Evolutionary conservation across 2,888 invertebrate species (phyloP), one percentile per base, ranked within the genome.

Genomic region (Ischnus inquisitorius): DNA sequence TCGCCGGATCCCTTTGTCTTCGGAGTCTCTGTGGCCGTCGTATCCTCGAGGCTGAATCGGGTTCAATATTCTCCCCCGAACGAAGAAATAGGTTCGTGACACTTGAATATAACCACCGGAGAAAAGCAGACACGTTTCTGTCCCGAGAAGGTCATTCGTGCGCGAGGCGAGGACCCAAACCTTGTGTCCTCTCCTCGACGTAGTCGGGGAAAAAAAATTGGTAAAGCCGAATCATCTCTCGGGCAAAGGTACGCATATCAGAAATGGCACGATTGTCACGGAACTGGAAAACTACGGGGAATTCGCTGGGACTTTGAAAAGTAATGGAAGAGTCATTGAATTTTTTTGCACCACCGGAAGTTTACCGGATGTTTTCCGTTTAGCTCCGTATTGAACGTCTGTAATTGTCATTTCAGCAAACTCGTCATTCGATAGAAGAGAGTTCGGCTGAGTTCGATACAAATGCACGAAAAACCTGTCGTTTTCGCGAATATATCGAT

Each of bases 11-110:
- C 43, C 60, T 72, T 72, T 72, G 72, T 72, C 46, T 64, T 34
- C 41, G 48, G 25, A 41, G 34, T 25, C 60, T 65, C 19, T 71
- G 41, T 39, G 51, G 51, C 64, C 28, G 51, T 71, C 34, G 28
- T 72, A 43, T 12, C 41, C 48, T 25, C 43, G 51, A 3, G 16
- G 71, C 0, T 48, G 57, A 62, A 67, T 62, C 54, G 54, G 79
- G 79, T 83, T 83, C 75, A 76, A 83, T 79, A 79, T 79, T 83
- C 79, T 64, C 69, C 14, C 69, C 14, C 39, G 83, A 39, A 76
- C 22, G 79, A 46, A 76, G 79, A 69, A 79, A 54, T 69, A 79
- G 76, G 48, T 80, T 74, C 60, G 57, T 43, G 39, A 41, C 60
- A 28, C 12, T 14, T 5, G 34, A 34, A 34, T 34, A 60, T 60